phyloP scores from a whole-genome alignment of 2,888 invertebrate species.

The Ernsta delagoae region DNA sequence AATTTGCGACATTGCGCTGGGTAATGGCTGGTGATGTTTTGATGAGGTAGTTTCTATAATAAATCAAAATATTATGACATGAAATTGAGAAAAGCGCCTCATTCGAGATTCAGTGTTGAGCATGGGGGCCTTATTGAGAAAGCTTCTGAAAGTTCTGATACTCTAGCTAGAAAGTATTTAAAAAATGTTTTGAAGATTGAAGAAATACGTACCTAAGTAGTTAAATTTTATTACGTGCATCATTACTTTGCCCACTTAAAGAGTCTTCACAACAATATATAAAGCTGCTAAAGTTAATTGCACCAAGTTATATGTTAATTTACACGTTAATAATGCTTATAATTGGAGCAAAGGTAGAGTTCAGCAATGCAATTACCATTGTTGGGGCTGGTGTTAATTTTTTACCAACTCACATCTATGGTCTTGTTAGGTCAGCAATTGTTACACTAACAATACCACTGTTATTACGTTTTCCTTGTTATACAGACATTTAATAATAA shows the following conservation, averaged over 20 bases:
- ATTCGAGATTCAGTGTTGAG: conserved; percentile 12
- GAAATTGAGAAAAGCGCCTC: conserved; percentile 10
- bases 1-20: conserved; percentile 25
- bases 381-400: conserved; percentile 31
- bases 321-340: conserved; percentile 4
- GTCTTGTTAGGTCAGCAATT: conserved; percentile 18
- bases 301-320: conserved; percentile 24
- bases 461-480: conserved; percentile 14
- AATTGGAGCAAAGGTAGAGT: conserved; percentile 18
- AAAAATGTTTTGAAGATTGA: neutral
- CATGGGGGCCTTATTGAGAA: conserved; percentile 1
- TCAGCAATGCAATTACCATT: conserved; percentile 17
- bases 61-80: conserved; percentile 32
- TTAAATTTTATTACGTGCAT: no score
- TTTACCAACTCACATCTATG: conserved; percentile 18
- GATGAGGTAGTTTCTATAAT: conserved; percentile 33
- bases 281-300: conserved; percentile 14
- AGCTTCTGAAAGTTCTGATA: conserved; percentile 26
- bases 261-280: no score
- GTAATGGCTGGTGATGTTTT: conserved; percentile 8
- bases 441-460: conserved; percentile 19
- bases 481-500: neutral
- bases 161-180: neutral
- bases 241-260: no score
- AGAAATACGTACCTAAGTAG: no score